These are phyloP conservation scores for Orchesellides sinensis DNA, from an alignment of 2,888 invertebrate genomes.

Conservation along the genomic window DNA sequence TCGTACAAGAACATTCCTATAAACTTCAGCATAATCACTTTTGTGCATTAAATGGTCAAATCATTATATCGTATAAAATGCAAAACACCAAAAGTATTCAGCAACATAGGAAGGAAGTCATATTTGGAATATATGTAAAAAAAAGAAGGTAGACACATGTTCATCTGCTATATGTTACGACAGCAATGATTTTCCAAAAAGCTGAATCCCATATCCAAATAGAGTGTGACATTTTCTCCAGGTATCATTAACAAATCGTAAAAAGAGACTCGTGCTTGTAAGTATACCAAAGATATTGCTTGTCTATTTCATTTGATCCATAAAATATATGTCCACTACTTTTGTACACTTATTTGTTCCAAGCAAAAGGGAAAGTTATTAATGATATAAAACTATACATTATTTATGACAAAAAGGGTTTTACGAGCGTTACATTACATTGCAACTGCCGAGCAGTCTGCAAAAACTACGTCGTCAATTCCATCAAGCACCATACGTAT, in stretches of 20 bases:
- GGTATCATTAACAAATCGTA: slow-evolving; percentile 45
- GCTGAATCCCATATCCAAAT: slow-evolving; percentile 25
- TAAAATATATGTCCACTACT: too few species aligned
- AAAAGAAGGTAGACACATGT: too few species aligned
- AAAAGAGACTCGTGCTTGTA: slow-evolving; percentile 22
- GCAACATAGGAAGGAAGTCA: too few species aligned
- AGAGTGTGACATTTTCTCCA: slow-evolving; percentile 44
- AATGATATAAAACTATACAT: neutral
- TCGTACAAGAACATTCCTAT: neutral
- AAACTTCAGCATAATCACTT: neutral
- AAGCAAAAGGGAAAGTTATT: neutral
- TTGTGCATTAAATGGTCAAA: neutral
- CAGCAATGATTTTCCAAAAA: slow-evolving; percentile 16
- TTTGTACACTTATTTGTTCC: neutral
- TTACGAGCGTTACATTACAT: neutral
- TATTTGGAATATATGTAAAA: too few species aligned
- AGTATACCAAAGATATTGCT: slow-evolving; percentile 2
- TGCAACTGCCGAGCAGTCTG: neutral
- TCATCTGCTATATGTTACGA: slow-evolving; percentile 8
- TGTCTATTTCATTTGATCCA: neutral
- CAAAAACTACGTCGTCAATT: neutral
- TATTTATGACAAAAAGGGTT: neutral
- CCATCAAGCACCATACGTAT: neutral
- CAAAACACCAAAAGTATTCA: neutral
- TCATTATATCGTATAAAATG: slow-evolving; percentile 11